phyloP scores from a whole-genome alignment of 2,888 invertebrate species.

The Drosophila mayaguana region DNA sequence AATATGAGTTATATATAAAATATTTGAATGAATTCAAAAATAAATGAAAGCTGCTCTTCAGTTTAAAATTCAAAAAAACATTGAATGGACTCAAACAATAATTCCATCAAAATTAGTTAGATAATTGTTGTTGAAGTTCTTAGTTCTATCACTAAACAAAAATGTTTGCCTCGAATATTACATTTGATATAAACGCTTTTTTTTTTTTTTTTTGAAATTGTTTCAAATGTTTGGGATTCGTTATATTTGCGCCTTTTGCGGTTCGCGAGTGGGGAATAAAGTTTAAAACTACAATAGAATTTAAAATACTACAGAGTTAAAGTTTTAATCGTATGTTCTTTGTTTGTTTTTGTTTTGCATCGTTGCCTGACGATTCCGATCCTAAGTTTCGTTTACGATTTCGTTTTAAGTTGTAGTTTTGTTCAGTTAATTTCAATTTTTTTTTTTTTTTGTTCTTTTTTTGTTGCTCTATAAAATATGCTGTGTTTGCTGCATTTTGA shows the following conservation, averaged over 20 bases:
- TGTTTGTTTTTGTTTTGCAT: constrained; percentile 58
- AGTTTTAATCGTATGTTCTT: constrained; percentile 44
- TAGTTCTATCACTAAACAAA: constrained; percentile 19
- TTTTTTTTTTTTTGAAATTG: constrained; percentile 33
- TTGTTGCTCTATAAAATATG: constrained; percentile 73
- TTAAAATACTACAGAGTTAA: constrained; percentile 70
- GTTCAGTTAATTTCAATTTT: constrained; percentile 43
- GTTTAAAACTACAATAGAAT: constrained; percentile 63
- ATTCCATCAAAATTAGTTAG: constrained; percentile 4
- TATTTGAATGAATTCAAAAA: constrained; percentile 15
- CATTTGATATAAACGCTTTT: constrained; percentile 33
- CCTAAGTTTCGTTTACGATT: constrained; percentile 56
- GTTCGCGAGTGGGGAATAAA: constrained; percentile 50
- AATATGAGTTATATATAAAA: constrained; percentile 13
- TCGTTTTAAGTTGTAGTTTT: constrained; percentile 32
- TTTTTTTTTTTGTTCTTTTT: constrained; percentile 40
- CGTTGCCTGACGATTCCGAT: constrained; percentile 73
- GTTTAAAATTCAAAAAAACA: constrained; percentile 15
- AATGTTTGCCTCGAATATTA: constrained; percentile 19
- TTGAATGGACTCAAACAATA: constrained; percentile 12
- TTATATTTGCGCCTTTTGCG: constrained; percentile 63
- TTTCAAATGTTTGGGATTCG: constrained; percentile 39
- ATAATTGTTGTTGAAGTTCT: background rate
- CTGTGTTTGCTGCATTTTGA: constrained; percentile 70
- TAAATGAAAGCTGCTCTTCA: constrained; percentile 1